A percentile compares a stretch with the other conserved stretches of the same genome.
These are phyloP conservation scores for Anagyrus pseudococci DNA, from an alignment of 2,888 invertebrate species.

Conservation along the genomic window DNA sequence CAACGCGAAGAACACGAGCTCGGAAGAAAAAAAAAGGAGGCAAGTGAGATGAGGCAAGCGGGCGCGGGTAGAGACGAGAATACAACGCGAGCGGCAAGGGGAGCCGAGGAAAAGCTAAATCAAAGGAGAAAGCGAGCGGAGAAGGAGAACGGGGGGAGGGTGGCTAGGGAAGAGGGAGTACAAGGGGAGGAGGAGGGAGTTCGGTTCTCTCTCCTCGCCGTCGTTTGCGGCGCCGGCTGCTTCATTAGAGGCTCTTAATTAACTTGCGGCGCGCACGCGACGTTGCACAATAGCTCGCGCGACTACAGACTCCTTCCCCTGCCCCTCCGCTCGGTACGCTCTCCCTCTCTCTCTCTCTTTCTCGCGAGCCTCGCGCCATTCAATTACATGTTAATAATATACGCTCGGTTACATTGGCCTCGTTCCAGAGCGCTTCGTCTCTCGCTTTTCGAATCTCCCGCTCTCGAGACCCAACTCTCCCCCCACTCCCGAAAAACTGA, in stretches of 20 bases:
- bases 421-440: constrained; percentile 40
- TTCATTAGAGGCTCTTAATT: constrained; percentile 63
- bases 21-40: neutral
- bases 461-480: too few species aligned
- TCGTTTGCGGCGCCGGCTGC: constrained; percentile 58
- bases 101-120: neutral
- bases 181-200: constrained; percentile 8
- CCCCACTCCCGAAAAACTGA: neutral
- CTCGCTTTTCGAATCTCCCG: neutral
- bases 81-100: too few species aligned
- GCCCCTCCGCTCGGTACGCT: too few species aligned
- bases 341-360: too few species aligned
- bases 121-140: neutral
- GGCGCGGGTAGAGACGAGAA: too few species aligned
- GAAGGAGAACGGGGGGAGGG: neutral
- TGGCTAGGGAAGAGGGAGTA: neutral
- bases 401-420: constrained; percentile 52
- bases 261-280: constrained; percentile 60
- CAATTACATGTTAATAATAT: constrained; percentile 62
- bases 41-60: neutral
- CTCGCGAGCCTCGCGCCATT: constrained; percentile 52
- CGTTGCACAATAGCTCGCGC: constrained; percentile 46
- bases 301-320: constrained; percentile 41
- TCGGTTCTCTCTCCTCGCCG: constrained; percentile 39
- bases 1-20: constrained; percentile 28